Conservation (phyloP, 2,797 vertebrate species). For the Varecia variegata region DNA sequence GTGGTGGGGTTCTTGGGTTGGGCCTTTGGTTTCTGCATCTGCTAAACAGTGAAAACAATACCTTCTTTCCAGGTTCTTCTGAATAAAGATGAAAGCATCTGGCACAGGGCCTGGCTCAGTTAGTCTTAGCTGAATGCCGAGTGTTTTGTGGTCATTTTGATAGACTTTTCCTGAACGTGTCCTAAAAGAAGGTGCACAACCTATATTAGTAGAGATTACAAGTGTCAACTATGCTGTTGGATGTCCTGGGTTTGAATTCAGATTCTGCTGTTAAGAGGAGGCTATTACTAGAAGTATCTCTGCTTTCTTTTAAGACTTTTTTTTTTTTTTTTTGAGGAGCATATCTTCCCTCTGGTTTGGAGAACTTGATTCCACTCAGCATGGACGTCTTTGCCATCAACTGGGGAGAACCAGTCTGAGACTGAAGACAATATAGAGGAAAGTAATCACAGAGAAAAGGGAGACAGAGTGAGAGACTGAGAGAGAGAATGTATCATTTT, state of each 20-base stretch:
- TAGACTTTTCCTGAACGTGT: background rate
- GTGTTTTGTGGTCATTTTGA: background rate
- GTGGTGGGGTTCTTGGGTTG: background rate
- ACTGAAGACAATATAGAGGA: background rate
- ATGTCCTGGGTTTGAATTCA: background rate
- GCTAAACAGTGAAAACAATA: background rate
- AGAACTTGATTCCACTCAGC: background rate
- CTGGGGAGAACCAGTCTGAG: background rate
- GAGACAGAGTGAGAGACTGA: background rate
- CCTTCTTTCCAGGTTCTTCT: background rate
- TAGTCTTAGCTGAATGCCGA: background rate
- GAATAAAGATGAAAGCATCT: background rate
- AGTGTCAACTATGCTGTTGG: background rate
- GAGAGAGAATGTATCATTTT: background rate
- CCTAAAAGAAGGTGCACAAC: background rate
- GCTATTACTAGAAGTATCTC: background rate
- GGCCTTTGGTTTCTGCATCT: background rate
- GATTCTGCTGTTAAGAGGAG: background rate
- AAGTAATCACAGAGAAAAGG: background rate
- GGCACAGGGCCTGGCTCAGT: background rate
- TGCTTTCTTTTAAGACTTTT: background rate
- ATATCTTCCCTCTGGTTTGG: background rate
- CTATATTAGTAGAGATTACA: background rate
- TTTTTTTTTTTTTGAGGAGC: background rate
- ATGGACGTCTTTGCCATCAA: background rate